phyloP scores from a whole-genome alignment of 2,888 invertebrate species.

The Exephanes ischioxanthus region DNA sequence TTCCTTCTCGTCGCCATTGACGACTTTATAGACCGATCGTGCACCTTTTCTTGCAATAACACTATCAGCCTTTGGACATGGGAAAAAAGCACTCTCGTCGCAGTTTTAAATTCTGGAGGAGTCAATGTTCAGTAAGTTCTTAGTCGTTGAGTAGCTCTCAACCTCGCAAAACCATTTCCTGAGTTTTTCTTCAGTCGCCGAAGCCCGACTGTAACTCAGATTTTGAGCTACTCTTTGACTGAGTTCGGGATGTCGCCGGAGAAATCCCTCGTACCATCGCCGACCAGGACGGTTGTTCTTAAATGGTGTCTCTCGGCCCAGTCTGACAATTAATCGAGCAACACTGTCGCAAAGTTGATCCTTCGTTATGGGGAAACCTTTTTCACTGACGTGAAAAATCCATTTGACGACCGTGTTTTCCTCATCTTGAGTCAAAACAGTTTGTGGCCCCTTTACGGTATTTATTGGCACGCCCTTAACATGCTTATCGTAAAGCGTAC shows the following conservation, averaged over 20 bases:
- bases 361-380: slow-evolving; percentile 76
- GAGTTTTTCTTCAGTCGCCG: slow-evolving; percentile 75
- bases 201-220: slow-evolving; percentile 73
- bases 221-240: slow-evolving; percentile 75
- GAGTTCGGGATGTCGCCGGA: slow-evolving; percentile 75
- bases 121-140: slow-evolving; percentile 21
- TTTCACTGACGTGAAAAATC: slow-evolving; percentile 71
- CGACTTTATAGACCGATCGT: too few relatives aligned
- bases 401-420: slow-evolving; percentile 64
- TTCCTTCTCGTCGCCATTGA: too few relatives aligned
- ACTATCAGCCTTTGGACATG: too few relatives aligned
- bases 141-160: slow-evolving; percentile 18
- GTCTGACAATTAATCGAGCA: slow-evolving; percentile 58
- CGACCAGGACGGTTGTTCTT: slow-evolving; percentile 74
- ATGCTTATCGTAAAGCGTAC: slow-evolving; percentile 35
- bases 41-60: too few relatives aligned
- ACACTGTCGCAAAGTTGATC: slow-evolving; percentile 73
- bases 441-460: slow-evolving; percentile 15
- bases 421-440: slow-evolving; percentile 58
- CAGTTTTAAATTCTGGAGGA: slow-evolving; percentile 30
- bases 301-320: slow-evolving; percentile 66
- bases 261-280: slow-evolving; percentile 77
- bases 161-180: slow-evolving; percentile 75
- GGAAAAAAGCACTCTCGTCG: background rate
- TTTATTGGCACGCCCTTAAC: slow-evolving; percentile 25